phyloP scores from a whole-genome alignment of 1,140 invertebrate genomes.

The Drosophila persimilis region DNA sequence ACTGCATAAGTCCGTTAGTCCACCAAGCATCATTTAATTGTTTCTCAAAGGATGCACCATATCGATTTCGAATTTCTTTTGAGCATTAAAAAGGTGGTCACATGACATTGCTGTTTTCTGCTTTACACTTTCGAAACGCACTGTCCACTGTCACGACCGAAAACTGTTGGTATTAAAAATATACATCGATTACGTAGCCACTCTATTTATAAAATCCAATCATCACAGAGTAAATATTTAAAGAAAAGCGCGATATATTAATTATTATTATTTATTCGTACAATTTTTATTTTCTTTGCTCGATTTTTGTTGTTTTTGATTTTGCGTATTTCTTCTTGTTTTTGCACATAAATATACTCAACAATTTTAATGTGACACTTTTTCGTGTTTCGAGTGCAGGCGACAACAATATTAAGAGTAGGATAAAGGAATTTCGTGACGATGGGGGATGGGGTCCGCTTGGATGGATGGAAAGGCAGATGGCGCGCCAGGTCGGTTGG shows the following conservation, averaged over 20 bases:
- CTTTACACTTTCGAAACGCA: conserved; percentile 8
- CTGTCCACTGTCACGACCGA: conserved; percentile 24
- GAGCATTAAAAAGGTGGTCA: too few species aligned
- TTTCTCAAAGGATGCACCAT: too few species aligned
- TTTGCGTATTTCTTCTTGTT: conserved; percentile 30
- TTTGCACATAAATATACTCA: conserved; percentile 61
- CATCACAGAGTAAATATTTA: conserved; percentile 49
- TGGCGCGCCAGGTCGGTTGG: neutral
- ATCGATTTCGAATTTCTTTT: too few species aligned
- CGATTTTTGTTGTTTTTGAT: conserved; percentile 31
- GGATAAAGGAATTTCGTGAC: conserved; percentile 18
- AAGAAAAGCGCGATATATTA: conserved; percentile 50
- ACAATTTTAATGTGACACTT: conserved; percentile 70
- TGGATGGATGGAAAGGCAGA: neutral
- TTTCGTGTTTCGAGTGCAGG: conserved; percentile 58
- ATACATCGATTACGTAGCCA: conserved; percentile 72
- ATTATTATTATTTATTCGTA: conserved; percentile 76
- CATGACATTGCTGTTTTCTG: too few species aligned
- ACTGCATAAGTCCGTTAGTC: too few species aligned
- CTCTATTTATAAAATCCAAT: conserved; percentile 67
- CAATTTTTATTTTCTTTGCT: conserved; percentile 31
- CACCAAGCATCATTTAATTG: too few species aligned
- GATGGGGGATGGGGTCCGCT: neutral
- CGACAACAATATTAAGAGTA: conserved; percentile 48
- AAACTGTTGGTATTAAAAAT: conserved; percentile 64